Base-by-base conservation (phyloP, 1,140 invertebrate genomes). In the Heterodera carotae region DNA sequence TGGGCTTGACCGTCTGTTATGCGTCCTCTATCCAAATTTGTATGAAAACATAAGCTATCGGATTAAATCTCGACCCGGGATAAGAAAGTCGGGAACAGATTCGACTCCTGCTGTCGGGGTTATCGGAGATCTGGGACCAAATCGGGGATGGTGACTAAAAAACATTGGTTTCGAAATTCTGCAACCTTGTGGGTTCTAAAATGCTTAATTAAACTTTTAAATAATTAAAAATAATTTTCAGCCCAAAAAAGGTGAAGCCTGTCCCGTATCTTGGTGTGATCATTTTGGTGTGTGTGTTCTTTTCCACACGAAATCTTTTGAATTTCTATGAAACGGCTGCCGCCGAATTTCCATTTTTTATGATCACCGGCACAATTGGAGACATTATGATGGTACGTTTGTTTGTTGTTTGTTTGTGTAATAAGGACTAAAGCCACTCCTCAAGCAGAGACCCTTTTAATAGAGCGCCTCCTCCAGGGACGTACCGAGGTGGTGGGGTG, bases 1-100 rank as follows among this genome's bases (percentile, higher is more conserved):
- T 62, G 72, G 72, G 25, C 25, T 74, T 0, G 72, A 74, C 64
- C 59, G 72, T 31, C 27, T 74, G n/a, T 25, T 74, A 29, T 56
- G 48, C 36, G 56, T 74, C n/a, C n/a, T 74, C 33, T 64, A 66
- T 25, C 72, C 53, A 15, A 33, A 18, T 6, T 74, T 56, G 72
- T 71, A 56, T 31, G 8, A n/a, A 62, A 62, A 62, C 18, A 8
- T 62, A 8, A 8, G 39, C 39, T 43, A 12, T n/a, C n/a, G n/a
- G n/a, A n/a, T n/a, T n/a, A n/a, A n/a, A n/a, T n/a, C n/a, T n/a
- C n/a, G n/a, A n/a, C n/a, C n/a, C n/a, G n/a, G n/a, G n/a, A n/a
- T n/a, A n/a, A n/a, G n/a, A n/a, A 43, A 12, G 12, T 2, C 39
- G 39, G 39, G 6, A 43, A 43, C 39, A 43, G 12, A 43, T 43